Percentiles rank a stretch among this genome's conserved stretches.
Conservation (phyloP, 2,113 vertebrate species). For the Hypocryptadius cinnamomeus region DNA sequence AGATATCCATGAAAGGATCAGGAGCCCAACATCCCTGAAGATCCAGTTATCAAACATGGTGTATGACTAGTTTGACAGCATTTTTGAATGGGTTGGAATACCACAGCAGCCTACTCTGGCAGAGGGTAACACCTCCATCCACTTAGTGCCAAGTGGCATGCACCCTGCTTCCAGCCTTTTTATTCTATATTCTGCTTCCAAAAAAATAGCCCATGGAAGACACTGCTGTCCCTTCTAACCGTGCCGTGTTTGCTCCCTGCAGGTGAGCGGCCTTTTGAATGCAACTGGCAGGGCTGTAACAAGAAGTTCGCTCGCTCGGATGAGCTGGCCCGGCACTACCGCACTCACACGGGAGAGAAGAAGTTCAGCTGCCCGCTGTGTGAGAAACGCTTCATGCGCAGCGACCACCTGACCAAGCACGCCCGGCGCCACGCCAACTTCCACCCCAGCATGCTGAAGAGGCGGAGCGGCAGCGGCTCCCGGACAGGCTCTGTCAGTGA, state of each 20-base stretch:
- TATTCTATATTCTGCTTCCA: neutral
- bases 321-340: conserved; percentile 93
- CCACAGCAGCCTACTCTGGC: neutral
- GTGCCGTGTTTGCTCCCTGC: neutral
- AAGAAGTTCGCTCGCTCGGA: conserved; percentile 98
- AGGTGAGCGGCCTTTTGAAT: conserved; percentile 95
- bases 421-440: conserved; percentile 91
- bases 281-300: conserved; percentile 91
- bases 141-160: neutral
- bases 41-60: neutral
- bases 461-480: conserved; percentile 70
- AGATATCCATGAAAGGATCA: neutral
- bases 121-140: neutral
- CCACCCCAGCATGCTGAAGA: conserved; percentile 91
- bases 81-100: neutral
- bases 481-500: conserved; percentile 91
- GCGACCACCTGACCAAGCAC: conserved; percentile 96
- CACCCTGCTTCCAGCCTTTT: neutral
- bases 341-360: conserved; percentile 98
- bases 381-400: conserved; percentile 98
- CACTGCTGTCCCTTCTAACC: neutral
- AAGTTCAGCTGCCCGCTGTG: conserved; percentile 94
- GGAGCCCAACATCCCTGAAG: neutral
- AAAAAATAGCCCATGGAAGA: neutral
- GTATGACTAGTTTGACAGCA: neutral